These are phyloP conservation scores for Natrix natrix DNA, from an alignment of 2,797 vertebrate species.

Conservation along the genomic window DNA sequence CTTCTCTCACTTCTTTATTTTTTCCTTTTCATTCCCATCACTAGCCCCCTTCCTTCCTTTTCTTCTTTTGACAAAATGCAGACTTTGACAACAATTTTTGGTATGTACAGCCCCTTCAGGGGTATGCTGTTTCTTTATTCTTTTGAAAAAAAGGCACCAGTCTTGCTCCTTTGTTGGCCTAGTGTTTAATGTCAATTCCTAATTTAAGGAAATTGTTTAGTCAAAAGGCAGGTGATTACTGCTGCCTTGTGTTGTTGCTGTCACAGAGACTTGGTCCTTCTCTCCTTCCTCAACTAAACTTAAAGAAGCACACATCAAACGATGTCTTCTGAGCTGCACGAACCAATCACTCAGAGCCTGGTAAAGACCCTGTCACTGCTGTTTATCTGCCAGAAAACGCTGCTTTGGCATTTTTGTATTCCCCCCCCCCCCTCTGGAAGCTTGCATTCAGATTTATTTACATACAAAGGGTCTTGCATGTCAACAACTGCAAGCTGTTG, in stretches of 20 bases:
- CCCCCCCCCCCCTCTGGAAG: background rate
- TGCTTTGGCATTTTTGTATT: conserved; percentile 51
- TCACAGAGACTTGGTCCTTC: background rate
- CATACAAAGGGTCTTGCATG: conserved; percentile 50
- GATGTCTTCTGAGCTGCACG: conserved; percentile 37
- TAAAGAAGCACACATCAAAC: conserved; percentile 46
- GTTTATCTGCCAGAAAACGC: conserved; percentile 60
- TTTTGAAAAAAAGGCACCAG: conserved; percentile 32
- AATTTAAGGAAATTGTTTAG: conserved; percentile 44
- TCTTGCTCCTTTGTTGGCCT: conserved; percentile 32
- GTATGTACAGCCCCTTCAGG: conserved; percentile 28
- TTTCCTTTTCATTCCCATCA: background rate
- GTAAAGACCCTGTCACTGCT: conserved; percentile 38
- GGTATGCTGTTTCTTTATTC: conserved; percentile 35
- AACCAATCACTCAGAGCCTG: conserved; percentile 57
- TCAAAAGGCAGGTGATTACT: conserved; percentile 5
- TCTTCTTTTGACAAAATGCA: conserved; percentile 51
- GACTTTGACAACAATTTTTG: conserved; percentile 53
- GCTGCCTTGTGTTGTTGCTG: background rate
- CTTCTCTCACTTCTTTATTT: conserved; percentile 20
- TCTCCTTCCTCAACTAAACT: conserved; percentile 15
- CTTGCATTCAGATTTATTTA: conserved; percentile 57
- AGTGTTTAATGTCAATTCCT: conserved; percentile 53
- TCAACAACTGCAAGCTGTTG: conserved; percentile 69
- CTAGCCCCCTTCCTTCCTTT: background rate